These are phyloP conservation scores for Nephila pilipes DNA, from an alignment of 1,140 invertebrate genomes.

Conservation along the genomic window DNA sequence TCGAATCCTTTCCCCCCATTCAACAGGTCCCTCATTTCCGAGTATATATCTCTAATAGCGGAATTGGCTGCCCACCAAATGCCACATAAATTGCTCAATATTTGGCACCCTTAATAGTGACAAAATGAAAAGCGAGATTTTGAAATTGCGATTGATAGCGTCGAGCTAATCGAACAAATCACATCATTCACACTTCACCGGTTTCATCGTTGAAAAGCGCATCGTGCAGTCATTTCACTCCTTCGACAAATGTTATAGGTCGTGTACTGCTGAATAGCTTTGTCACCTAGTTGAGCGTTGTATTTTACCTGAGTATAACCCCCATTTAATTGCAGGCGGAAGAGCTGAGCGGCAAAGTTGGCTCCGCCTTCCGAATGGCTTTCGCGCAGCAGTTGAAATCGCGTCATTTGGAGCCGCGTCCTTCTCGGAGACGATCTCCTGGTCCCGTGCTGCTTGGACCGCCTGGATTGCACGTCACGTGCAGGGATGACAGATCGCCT, in stretches of 20 bases:
- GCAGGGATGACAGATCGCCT: slow-evolving; percentile 55
- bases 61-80: too few species aligned
- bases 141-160: too few species aligned
- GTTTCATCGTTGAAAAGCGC: too few species aligned
- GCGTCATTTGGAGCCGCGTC: slow-evolving; percentile 78
- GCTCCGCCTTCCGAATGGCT: slow-evolving; percentile 95
- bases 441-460: slow-evolving; percentile 28
- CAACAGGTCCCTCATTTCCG: too few species aligned
- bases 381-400: slow-evolving; percentile 91
- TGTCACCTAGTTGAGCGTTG: not conserved
- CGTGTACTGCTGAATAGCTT: not conserved
- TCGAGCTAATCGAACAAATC: too few species aligned
- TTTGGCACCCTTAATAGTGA: too few species aligned
- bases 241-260: slow-evolving; percentile 3
- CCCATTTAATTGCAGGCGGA: slow-evolving; percentile 87
- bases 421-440: slow-evolving; percentile 43
- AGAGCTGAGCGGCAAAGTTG: slow-evolving; percentile 92
- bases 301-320: not conserved
- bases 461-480: slow-evolving; percentile 55
- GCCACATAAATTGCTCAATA: too few species aligned
- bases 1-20: too few species aligned
- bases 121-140: too few species aligned
- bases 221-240: too few species aligned
- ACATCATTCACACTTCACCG: too few species aligned
- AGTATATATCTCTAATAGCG: too few species aligned